Percentiles rank a stretch among this genome's conserved stretches.
Conservation (phyloP, 1,140 invertebrate species). For the Triops cancriformis region DNA sequence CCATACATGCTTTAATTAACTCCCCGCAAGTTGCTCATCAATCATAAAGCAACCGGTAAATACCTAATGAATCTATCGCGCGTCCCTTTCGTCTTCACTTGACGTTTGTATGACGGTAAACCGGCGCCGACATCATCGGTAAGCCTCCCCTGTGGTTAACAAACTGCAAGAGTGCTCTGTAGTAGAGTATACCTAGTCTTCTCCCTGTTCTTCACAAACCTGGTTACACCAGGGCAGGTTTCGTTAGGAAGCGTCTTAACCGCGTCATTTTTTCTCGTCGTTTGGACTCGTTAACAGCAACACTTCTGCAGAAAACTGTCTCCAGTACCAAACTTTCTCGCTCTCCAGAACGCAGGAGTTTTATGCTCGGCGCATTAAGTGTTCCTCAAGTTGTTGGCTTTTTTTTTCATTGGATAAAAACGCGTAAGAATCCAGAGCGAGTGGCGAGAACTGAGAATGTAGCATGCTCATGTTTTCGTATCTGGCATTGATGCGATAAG, state of each 20-base stretch:
- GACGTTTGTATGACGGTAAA: neutral
- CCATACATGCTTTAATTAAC: conserved; percentile 10
- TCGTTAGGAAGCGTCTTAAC: too few species aligned
- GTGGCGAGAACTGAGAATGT: neutral
- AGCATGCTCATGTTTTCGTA: conserved; percentile 6
- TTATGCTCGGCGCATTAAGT: too few species aligned
- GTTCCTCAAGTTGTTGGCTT: neutral
- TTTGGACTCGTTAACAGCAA: too few species aligned
- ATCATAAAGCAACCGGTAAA: neutral
- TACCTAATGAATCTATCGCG: neutral
- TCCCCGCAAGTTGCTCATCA: neutral
- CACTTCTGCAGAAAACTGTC: too few species aligned
- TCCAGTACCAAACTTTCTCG: too few species aligned
- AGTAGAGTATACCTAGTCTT: too few species aligned
- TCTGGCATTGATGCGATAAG: neutral
- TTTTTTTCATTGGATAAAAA: neutral
- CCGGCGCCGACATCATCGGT: neutral
- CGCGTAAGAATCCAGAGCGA: neutral
- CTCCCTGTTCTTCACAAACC: too few species aligned
- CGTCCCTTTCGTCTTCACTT: neutral
- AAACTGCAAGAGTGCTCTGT: neutral
- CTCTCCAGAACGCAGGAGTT: too few species aligned
- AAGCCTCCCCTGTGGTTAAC: neutral
- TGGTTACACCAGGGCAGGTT: too few species aligned
- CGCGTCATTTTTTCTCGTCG: too few species aligned